Conservation (phyloP, 2,113 vertebrate species). For the Sciurus niger region DNA sequence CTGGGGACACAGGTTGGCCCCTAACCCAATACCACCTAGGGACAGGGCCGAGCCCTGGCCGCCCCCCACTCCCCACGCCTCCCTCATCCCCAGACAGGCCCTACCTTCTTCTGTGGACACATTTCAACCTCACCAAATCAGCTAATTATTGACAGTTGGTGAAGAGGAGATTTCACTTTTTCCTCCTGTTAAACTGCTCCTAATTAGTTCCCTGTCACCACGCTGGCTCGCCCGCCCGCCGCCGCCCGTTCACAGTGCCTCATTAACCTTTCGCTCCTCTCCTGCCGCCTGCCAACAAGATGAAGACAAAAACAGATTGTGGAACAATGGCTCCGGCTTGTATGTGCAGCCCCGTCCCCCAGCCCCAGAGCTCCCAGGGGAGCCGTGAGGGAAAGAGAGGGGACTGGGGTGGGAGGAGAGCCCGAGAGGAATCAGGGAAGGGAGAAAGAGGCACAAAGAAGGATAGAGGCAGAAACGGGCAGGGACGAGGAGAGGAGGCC, state of each 20-base stretch:
- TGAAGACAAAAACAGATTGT: slow-evolving; percentile 92
- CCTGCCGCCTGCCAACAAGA: slow-evolving; percentile 91
- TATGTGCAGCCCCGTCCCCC: slow-evolving; percentile 82
- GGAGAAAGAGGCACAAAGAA: slow-evolving; percentile 69
- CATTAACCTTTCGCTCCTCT: slow-evolving; percentile 93
- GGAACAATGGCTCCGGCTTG: slow-evolving; percentile 89
- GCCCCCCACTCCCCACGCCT: slow-evolving; percentile 76
- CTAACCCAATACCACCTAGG: background rate
- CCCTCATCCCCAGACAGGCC: slow-evolving; percentile 87
- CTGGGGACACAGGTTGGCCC: background rate
- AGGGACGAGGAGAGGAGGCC: background rate
- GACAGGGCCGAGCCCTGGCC: background rate
- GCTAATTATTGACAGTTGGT: slow-evolving; percentile 95
- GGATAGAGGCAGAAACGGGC: background rate
- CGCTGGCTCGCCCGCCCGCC: slow-evolving; percentile 82
- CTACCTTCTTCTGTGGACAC: slow-evolving; percentile 92
- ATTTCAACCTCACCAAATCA: slow-evolving; percentile 92
- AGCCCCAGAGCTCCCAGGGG: slow-evolving; percentile 86
- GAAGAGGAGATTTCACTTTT: slow-evolving; percentile 94
- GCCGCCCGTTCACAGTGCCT: slow-evolving; percentile 88
- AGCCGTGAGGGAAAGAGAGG: slow-evolving; percentile 55
- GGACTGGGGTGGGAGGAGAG: slow-evolving; percentile 13
- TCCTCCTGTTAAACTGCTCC: slow-evolving; percentile 94
- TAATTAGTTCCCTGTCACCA: slow-evolving; percentile 93
- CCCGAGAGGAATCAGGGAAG: slow-evolving; percentile 36